Percentiles rank a stretch among this genome's conserved stretches.
These are phyloP conservation scores for Rapana venosa DNA, from an alignment of 2,888 invertebrate species.

Conservation along the genomic window DNA sequence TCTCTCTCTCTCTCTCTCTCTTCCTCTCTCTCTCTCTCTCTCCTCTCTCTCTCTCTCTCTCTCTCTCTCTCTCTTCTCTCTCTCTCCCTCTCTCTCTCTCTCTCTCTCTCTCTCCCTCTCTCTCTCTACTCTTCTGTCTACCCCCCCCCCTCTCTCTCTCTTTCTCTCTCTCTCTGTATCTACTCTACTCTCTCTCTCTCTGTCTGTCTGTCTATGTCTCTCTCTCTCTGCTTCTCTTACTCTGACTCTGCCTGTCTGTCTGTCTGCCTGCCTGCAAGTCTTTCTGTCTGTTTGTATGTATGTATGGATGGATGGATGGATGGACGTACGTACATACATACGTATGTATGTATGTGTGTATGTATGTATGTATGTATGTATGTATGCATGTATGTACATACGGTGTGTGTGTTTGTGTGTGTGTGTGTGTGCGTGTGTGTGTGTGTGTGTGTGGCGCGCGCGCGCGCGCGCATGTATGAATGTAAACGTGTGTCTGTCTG, in stretches of 20 bases:
- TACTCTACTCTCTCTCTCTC: neutral
- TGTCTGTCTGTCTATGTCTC: neutral
- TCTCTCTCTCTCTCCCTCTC: neutral
- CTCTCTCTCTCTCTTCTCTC: neutral
- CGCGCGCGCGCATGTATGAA: neutral
- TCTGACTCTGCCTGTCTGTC: neutral
- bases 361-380: neutral
- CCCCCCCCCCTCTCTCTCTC: neutral
- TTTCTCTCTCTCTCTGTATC: neutral
- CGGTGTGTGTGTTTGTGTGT: neutral
- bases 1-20: neutral
- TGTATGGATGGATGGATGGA: slow-evolving; percentile 10
- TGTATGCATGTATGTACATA: no score
- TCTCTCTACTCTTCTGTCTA: neutral
- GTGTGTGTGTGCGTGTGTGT: neutral
- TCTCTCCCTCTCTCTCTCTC: neutral
- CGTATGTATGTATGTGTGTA: slow-evolving; percentile 22
- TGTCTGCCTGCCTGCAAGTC: neutral
- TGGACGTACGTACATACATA: slow-evolving; percentile 1
- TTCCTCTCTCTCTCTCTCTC: neutral
- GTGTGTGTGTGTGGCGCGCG: neutral
- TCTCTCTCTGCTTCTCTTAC: neutral
- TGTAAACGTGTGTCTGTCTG: neutral
- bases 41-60: neutral
- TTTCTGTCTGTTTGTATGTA: neutral